Base-by-base conservation (phyloP, 2,113 vertebrate genomes). In the Melierax canorus region DNA sequence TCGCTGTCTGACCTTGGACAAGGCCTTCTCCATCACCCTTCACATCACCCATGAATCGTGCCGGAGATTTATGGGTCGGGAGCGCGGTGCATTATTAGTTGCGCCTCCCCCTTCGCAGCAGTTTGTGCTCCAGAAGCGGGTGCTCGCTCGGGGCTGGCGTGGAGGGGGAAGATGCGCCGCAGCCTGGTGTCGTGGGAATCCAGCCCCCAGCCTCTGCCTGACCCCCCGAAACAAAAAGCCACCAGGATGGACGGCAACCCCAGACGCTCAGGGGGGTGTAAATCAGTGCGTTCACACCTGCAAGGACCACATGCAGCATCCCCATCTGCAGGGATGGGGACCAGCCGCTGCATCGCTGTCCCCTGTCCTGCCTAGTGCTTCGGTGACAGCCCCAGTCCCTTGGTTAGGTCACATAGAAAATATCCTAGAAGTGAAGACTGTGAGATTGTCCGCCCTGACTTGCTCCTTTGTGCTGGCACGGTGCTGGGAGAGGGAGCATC, bases 21-120 rank as follows among this genome's bases (percentile, higher is more conserved):
- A 97, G 95, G 82, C 88, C 90, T 94, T 88, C 96, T 91, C 94
- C 86, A 2, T 89, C 96, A 79, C 69, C 88, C 92, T 93, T 88
- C 82, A 29, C 84, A 38, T 32, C 15, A 12, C 79, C 69, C 20
- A 2, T 50, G 79, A 80, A 83, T 94, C 56, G 30, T 71, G 76
- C 50, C 1, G 6, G 91, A 78, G 95, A 93, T 92, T 92, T 91
- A 88, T 92, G 90, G 87, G 76, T 46, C 0, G 2, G 83, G 64
- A 91, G 88, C 29, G 15, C 16, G 0, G 32, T 10, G 45, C 79
- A 36, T 89, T 74, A 81, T 86, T 83, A 73, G 90, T 79, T 9
- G 24, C 1, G 29, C 69, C 71, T 83, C 71, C 90, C 69, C 51
- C 43, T 38, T 77, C 15, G 2, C 6, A 29, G 59, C 39, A 2